Conservation (phyloP, 2,113 vertebrate species). For the Myiagra hebetior region DNA sequence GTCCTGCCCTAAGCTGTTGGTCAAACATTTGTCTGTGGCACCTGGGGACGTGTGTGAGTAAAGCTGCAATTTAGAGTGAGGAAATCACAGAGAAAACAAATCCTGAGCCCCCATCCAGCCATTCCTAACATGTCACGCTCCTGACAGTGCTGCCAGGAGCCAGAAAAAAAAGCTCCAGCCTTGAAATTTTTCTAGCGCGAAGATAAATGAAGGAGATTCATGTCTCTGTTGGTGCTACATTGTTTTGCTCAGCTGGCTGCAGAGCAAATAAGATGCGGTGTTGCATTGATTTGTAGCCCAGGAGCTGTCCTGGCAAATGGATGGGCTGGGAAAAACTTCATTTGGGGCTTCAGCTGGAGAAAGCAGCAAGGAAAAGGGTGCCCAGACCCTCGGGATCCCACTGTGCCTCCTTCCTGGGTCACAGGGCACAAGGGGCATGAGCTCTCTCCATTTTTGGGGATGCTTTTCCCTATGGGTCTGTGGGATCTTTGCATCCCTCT, state of each 20-base stretch:
- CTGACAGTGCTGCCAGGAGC: not conserved
- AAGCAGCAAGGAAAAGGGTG: not conserved
- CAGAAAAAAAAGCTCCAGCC: not conserved
- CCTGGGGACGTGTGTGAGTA: not conserved
- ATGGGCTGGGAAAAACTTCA: not conserved
- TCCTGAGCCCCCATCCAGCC: not conserved
- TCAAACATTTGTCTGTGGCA: not conserved
- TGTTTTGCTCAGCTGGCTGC: slow-evolving; percentile 49
- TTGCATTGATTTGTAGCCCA: slow-evolving; percentile 30
- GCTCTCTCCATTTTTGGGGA: not conserved
- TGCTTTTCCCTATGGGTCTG: rapidly evolving
- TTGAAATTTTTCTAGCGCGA: slow-evolving; percentile 2
- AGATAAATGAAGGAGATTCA: slow-evolving; percentile 60
- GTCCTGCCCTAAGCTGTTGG: not conserved
- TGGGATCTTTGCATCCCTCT: not conserved
- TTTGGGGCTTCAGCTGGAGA: not conserved
- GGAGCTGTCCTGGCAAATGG: slow-evolving; percentile 8
- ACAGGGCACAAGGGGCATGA: rapidly evolving
- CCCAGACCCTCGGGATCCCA: rapidly evolving
- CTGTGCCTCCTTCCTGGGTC: not conserved
- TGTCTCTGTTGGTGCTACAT: slow-evolving; percentile 24
- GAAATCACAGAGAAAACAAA: slow-evolving; percentile 10
- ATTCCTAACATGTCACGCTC: not conserved
- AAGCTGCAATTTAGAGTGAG: not conserved
- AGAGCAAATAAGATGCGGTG: slow-evolving; percentile 12